Conservation (phyloP, 2,888 invertebrate species). For the Papilio elwesi region DNA sequence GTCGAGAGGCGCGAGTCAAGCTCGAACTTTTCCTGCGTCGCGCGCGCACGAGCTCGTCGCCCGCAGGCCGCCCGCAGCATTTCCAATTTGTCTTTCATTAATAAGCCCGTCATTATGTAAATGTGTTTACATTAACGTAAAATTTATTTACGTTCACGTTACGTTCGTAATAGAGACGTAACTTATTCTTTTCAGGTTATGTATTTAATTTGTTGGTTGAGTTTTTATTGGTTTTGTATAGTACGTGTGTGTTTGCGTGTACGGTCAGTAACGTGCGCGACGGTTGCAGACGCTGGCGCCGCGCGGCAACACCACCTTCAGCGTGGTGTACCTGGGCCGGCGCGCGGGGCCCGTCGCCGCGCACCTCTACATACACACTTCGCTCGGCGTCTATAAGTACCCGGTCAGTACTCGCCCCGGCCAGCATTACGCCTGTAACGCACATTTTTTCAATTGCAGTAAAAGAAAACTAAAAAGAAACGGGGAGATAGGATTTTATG, state of each 20-base stretch:
- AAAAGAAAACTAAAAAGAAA: too few relatives aligned
- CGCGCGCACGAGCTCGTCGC: conserved; percentile 43
- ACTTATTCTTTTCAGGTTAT: too few relatives aligned
- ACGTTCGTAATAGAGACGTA: too few relatives aligned
- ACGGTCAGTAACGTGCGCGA: background rate
- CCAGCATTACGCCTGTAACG: too few relatives aligned
- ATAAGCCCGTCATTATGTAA: too few relatives aligned
- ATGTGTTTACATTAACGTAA: too few relatives aligned
- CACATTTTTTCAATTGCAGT: too few relatives aligned
- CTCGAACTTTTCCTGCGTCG: conserved; percentile 62
- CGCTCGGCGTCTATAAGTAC: conserved; percentile 95
- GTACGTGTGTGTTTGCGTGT: too few relatives aligned
- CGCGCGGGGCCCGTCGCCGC: conserved; percentile 94
- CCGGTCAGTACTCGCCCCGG: conserved; percentile 81
- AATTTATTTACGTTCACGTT: too few relatives aligned
- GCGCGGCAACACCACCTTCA: conserved; percentile 96
- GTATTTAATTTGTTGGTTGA: too few relatives aligned
- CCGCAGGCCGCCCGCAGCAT: conserved; percentile 6
- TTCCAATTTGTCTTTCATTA: background rate
- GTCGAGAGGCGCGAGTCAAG: conserved; percentile 52
- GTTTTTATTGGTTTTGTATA: too few relatives aligned
- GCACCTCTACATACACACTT: conserved; percentile 96
- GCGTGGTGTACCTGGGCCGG: conserved; percentile 97
- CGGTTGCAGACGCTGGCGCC: conserved; percentile 91
- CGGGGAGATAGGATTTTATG: too few relatives aligned